phyloP scores from a whole-genome alignment of 2,888 invertebrate species.

The Tinea pellionella region DNA sequence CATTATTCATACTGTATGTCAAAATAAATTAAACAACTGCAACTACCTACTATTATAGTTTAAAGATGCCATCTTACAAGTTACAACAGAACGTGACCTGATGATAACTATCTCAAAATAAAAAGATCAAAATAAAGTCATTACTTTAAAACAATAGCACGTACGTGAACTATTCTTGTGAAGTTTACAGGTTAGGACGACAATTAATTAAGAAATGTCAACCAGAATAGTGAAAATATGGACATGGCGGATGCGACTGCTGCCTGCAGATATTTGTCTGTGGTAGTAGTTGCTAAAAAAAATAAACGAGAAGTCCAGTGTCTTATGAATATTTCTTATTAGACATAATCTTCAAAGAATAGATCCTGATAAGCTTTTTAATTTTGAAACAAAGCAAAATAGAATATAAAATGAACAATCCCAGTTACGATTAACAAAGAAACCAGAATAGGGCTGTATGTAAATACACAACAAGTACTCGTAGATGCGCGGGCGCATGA shows the following conservation, averaged over 20 bases:
- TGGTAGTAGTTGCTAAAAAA: too few relatives aligned
- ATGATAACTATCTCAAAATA: background rate
- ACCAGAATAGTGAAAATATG: too few relatives aligned
- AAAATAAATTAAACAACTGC: background rate
- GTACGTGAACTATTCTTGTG: background rate
- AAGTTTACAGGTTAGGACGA: too few relatives aligned
- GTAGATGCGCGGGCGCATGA: conserved; percentile 5
- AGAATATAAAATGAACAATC: background rate
- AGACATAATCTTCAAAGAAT: too few relatives aligned
- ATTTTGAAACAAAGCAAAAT: too few relatives aligned
- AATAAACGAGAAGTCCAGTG: too few relatives aligned
- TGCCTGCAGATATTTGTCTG: too few relatives aligned
- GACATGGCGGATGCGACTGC: too few relatives aligned
- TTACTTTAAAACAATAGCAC: background rate
- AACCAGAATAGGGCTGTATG: background rate
- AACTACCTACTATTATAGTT: background rate
- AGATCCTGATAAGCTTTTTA: too few relatives aligned
- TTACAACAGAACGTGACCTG: background rate
- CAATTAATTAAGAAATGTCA: too few relatives aligned
- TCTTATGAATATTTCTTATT: too few relatives aligned
- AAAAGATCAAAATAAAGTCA: background rate
- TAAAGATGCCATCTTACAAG: background rate
- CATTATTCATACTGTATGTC: too few relatives aligned
- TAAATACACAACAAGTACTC: background rate
- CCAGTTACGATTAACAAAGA: background rate